Base-by-base conservation (phyloP, 1,140 invertebrate genomes). In the Euglossa dilemma region DNA sequence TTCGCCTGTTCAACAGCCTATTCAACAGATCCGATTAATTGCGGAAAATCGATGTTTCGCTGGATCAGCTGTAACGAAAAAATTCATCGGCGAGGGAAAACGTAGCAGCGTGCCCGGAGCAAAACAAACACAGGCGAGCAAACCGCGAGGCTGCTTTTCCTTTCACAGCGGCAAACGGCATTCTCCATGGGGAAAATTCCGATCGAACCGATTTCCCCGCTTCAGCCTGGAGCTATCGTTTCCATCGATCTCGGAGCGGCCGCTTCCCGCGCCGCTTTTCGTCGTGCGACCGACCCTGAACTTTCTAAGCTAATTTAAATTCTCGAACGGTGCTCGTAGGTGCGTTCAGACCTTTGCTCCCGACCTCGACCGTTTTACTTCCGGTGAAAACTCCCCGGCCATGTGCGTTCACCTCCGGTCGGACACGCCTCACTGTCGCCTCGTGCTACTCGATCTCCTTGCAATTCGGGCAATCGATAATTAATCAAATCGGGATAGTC, bases 301-400 rank as follows among this genome's bases (percentile, higher is more conserved):
- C 91, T 92, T 91, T 92, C 89, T 91, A 92, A 89, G 87, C 90
- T 90, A 90, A 91, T 92, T 92, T 90, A 91, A 91, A 92, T 92
- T 92, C 89, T 80, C 86, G 85, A 86, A 73, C 70, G 80, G 85
- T 84, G 84, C 83, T 83, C 84, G 79, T 82, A 87, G 84, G 81
- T 84, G 84, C 83, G 71, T 80, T 82, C 76, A 64, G 76, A 78
- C 85, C 86, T 89, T 90, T 89, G 36, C 18, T 85, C 73, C 50
- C 80, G 89, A 88, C 89, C 88, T 87, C 84, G 84, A 67, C 59
- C 36, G 72, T 54, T 36, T 71, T 47, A 74, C 85, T 91, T 91
- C 89, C 90, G 89, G 90, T 91, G 89, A 90, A 89, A 91, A 90
- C 89, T 71, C 59, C 8, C 14, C 25, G 36, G n/a, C 47, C 23